Percentiles rank a stretch among this genome's conserved stretches.
These are phyloP conservation scores for Helobdella robusta DNA, from an alignment of 2,888 invertebrate species.

Conservation along the genomic window DNA sequence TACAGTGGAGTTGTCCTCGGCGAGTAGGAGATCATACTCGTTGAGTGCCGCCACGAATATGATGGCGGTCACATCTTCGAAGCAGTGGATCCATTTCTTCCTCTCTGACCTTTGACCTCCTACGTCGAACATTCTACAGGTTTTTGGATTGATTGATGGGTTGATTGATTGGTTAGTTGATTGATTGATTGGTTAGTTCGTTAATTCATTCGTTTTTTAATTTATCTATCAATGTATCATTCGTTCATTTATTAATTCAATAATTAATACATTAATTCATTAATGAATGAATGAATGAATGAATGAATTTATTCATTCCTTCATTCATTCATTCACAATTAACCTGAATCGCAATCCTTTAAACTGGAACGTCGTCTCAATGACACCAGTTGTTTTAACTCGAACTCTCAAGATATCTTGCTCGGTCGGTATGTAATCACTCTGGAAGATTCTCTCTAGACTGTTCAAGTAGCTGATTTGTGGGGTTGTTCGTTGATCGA, in stretches of 20 bases:
- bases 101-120: conserved; percentile 79
- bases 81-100: conserved; percentile 99
- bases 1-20: conserved; percentile 99
- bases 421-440: conserved; percentile 3
- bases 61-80: conserved; percentile 98
- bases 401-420: conserved; percentile 11
- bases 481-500: no score
- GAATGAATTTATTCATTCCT: not conserved
- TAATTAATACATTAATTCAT: no score
- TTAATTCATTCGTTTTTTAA: no score
- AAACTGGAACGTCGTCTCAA: conserved; percentile 4
- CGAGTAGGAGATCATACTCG: conserved; percentile 98
- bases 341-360: conserved; percentile 14
- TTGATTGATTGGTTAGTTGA: no score
- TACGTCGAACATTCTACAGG: conserved; percentile 92
- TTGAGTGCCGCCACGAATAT: conserved; percentile 99
- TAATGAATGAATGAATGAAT: no score
- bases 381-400: conserved; percentile 12
- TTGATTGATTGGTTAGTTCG: no score
- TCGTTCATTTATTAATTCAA: no score
- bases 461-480: conserved; percentile 36
- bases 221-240: no score
- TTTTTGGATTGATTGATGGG: no score
- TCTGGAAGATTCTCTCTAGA: not conserved
- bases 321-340: no score